Evolutionary conservation across 2,888 invertebrate species (phyloP).

Genomic region (Aphrophora alni): DNA sequence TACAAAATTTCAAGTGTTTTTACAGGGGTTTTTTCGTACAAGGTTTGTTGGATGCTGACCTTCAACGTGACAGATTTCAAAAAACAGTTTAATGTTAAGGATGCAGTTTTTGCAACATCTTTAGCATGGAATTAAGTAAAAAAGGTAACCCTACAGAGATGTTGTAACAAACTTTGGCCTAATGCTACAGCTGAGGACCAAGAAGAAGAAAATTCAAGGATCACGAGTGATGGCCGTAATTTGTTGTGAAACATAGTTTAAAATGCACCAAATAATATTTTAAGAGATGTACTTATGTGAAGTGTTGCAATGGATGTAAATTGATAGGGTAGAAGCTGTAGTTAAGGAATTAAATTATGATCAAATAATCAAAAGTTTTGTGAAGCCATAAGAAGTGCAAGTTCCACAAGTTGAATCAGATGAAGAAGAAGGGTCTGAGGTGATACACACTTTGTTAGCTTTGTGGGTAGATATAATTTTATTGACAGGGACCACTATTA

Average conservation of each 20-base stretch:
- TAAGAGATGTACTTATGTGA: slow-evolving; percentile 10
- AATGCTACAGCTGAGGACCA: too few species aligned
- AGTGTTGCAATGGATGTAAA: too few species aligned
- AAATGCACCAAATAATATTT: background rate
- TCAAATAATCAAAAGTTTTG: too few species aligned
- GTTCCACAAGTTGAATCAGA: too few species aligned
- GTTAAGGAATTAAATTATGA: background rate
- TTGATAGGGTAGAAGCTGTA: background rate
- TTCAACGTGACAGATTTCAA: background rate
- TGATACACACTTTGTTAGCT: too few species aligned
- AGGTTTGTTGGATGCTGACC: background rate
- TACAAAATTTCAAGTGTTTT: slow-evolving; percentile 14
- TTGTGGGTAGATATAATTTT: too few species aligned
- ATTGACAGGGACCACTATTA: too few species aligned
- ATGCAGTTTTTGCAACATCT: slow-evolving; percentile 11
- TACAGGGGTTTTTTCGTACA: background rate
- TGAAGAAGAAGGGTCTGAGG: too few species aligned
- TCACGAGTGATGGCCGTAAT: too few species aligned
- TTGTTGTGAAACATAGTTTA: too few species aligned
- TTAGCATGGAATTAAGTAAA: background rate
- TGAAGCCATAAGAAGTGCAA: background rate
- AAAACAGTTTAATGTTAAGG: slow-evolving; percentile 13
- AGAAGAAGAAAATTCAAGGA: too few species aligned
- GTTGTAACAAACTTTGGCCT: slow-evolving; percentile 4
- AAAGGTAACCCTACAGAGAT: background rate